phyloP scores from a whole-genome alignment of 2,888 invertebrate species.

The Agrochola macilenta region DNA sequence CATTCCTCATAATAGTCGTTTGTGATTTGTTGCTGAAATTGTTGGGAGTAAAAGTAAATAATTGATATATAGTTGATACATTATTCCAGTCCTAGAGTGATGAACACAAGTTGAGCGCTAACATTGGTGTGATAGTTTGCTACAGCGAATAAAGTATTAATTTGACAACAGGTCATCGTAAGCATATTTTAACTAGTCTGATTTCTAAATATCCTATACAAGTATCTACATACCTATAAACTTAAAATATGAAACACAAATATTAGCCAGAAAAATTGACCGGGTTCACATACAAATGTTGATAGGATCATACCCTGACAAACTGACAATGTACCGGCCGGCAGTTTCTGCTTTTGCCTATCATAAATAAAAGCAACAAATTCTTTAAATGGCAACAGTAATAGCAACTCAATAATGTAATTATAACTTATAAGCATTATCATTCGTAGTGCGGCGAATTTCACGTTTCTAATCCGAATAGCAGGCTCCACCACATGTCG shows the following conservation, averaged over 20 bases:
- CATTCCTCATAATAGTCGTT: neutral
- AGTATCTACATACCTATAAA: neutral
- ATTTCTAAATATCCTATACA: neutral
- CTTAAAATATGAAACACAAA: neutral
- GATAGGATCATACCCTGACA: slow-evolving; percentile 15
- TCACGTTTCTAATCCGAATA: slow-evolving; percentile 75
- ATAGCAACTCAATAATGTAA: slow-evolving; percentile 3
- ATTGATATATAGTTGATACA: neutral
- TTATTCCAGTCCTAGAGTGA: neutral
- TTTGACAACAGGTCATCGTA: neutral
- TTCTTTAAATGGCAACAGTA: neutral
- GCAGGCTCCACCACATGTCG: slow-evolving; percentile 87
- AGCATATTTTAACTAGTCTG: neutral
- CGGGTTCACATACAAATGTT: slow-evolving; percentile 2
- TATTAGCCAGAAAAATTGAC: neutral
- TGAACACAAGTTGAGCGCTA: neutral
- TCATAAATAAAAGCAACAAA: slow-evolving; percentile 1
- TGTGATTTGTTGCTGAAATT: neutral
- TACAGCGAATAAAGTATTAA: neutral
- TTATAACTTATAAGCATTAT: neutral
- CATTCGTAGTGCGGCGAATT: slow-evolving; percentile 40
- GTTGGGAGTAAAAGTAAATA: neutral
- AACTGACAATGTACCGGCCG: slow-evolving; percentile 67
- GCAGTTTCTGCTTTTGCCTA: slow-evolving; percentile 34
- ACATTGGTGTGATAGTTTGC: too few relatives aligned